Evolutionary conservation across 2,888 invertebrate species (phyloP).

Genomic region (Caenorhabditis auriculariae): DNA sequence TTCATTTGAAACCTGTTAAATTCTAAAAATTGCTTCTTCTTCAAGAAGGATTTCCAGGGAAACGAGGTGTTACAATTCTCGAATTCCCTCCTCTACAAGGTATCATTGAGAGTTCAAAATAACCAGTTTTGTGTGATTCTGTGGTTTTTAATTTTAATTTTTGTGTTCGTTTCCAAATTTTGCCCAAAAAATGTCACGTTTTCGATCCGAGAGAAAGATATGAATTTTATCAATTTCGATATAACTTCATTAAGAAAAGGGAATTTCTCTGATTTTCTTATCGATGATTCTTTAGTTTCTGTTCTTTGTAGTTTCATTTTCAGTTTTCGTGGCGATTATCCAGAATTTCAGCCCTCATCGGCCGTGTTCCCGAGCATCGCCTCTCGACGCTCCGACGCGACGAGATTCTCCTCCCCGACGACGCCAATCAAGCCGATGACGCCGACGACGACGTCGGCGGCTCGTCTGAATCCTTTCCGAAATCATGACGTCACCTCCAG

Average conservation of each 20-base stretch:
- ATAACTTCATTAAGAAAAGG: not conserved
- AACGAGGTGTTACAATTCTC: conserved; percentile 25
- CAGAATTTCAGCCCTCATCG: conserved; percentile 21
- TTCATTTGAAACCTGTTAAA: not conserved
- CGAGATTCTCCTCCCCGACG: conserved; percentile 50
- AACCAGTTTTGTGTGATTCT: not conserved
- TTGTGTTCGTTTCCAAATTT: not conserved
- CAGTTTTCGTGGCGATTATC: not conserved
- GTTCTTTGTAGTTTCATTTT: conserved; percentile 2
- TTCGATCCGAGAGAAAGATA: no score
- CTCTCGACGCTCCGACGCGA: conserved; percentile 17
- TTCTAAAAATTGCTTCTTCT: not conserved
- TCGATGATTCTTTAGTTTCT: not conserved
- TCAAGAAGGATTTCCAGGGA: no score
- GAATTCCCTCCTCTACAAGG: conserved; percentile 27
- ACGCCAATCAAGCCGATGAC: conserved; percentile 55
- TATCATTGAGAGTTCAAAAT: not conserved
- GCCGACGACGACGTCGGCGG: conserved; percentile 5
- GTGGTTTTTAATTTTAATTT: not conserved
- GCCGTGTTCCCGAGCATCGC: conserved; percentile 25
- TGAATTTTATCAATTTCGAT: not conserved
- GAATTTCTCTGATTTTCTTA: not conserved
- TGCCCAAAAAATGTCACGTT: not conserved
- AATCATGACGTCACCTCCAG: no score
- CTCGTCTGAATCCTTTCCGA: no score